Percentiles rank a stretch among this genome's conserved stretches.
Conservation (phyloP, 2,888 invertebrate genomes). For the Aplocera efformata region DNA sequence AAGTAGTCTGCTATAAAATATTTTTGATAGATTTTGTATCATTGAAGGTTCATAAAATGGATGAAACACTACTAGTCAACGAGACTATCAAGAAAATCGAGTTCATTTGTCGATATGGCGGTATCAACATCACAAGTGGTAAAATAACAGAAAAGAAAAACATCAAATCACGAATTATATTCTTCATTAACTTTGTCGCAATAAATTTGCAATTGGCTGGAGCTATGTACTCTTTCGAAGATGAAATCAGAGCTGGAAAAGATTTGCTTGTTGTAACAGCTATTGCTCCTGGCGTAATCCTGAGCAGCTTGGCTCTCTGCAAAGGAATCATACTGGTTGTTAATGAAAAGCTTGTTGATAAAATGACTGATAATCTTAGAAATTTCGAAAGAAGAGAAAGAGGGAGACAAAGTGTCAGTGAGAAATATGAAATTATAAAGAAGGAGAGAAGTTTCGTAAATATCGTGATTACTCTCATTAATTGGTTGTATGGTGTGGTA, state of each 20-base stretch:
- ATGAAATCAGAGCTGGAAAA: conserved; percentile 35
- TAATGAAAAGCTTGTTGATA: conserved; percentile 30
- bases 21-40: too few species aligned
- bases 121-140: conserved; percentile 40
- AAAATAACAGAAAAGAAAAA: conserved; percentile 21
- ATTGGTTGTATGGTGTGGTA: conserved; percentile 36
- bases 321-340: conserved; percentile 35
- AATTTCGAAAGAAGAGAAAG: conserved; percentile 35
- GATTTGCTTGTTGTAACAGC: conserved; percentile 42
- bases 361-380: conserved; percentile 34
- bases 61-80: conserved; percentile 28
- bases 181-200: conserved; percentile 41
- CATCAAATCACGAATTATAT: conserved; percentile 30
- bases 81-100: conserved; percentile 38
- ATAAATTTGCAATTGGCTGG: conserved; percentile 39
- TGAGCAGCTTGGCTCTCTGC: conserved; percentile 31
- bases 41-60: conserved; percentile 5
- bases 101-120: conserved; percentile 32
- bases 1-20: too few species aligned
- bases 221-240: conserved; percentile 38
- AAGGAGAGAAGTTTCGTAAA: conserved; percentile 40
- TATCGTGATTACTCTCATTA: conserved; percentile 38
- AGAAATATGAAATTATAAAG: conserved; percentile 34
- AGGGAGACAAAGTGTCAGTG: conserved; percentile 8
- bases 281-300: conserved; percentile 42